Conservation (phyloP, 2,113 vertebrate genomes). For the Hoplias malabaricus region DNA sequence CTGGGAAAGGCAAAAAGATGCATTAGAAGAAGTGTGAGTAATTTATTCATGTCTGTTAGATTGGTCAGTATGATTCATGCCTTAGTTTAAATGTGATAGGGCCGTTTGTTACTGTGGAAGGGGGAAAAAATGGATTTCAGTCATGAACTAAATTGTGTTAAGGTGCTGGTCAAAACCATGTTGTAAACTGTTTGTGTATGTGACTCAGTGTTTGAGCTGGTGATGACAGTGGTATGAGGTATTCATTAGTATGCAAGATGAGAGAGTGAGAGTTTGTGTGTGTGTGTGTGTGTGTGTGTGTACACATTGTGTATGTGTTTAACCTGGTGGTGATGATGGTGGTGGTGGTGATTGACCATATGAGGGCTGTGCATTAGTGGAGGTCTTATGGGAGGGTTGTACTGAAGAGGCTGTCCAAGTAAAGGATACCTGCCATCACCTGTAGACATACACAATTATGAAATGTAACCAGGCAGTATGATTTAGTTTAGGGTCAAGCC, state of each 20-base stretch:
- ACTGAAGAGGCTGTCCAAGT: conserved; percentile 93
- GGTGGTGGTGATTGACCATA: conserved; percentile 83
- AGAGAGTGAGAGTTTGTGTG: too few relatives aligned
- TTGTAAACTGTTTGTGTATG: too few relatives aligned
- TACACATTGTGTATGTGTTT: conserved; percentile 8
- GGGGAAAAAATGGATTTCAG: too few relatives aligned
- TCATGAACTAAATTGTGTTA: neutral
- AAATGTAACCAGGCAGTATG: neutral
- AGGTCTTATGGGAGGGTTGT: conserved; percentile 82
- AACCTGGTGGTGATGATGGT: conserved; percentile 69
- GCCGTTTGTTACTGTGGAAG: too few relatives aligned
- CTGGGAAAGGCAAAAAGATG: conserved; percentile 62
- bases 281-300: too few relatives aligned
- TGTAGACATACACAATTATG: conserved; percentile 55
- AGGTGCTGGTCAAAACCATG: neutral
- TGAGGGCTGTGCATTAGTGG: conserved; percentile 85
- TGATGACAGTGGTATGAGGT: neutral
- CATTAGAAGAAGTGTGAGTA: neutral
- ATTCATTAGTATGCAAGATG: neutral
- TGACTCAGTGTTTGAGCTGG: neutral
- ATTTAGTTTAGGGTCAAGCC: neutral
- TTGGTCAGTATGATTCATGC: neutral
- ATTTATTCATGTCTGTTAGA: neutral
- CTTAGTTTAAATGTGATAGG: too few relatives aligned
- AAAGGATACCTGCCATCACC: conserved; percentile 91